phyloP scores from a whole-genome alignment of 1,140 invertebrate genomes.

The Berghia stephanieae region DNA sequence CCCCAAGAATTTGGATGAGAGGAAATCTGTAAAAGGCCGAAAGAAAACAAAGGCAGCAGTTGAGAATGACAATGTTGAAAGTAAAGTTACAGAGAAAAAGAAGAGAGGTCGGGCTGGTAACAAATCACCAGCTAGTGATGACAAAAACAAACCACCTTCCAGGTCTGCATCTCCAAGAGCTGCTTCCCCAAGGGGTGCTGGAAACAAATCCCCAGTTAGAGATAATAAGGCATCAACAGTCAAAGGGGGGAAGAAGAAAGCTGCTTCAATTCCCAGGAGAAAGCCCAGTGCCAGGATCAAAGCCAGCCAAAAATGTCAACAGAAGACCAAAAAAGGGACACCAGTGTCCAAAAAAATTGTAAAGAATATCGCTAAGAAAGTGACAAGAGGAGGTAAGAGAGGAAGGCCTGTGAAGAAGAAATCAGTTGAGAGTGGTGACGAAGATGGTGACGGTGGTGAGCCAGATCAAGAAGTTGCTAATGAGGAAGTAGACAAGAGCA shows the following conservation, averaged over 20 bases:
- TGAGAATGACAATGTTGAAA: not conserved
- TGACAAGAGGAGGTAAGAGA: too few species aligned
- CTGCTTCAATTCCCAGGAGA: constrained; percentile 29
- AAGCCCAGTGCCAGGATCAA: constrained; percentile 41
- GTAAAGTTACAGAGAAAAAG: not conserved
- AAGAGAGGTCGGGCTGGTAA: not conserved
- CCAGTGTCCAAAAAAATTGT: constrained; percentile 27
- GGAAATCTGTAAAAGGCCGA: not conserved
- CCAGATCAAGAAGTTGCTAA: constrained; percentile 37
- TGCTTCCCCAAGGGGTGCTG: too few species aligned
- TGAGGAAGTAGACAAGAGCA: constrained; percentile 27
- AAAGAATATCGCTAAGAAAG: too few species aligned
- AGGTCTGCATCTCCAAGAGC: not conserved
- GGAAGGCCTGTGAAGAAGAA: constrained; percentile 37
- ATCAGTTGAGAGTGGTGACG: constrained; percentile 12
- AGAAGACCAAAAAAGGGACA: constrained; percentile 32
- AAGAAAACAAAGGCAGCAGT: not conserved
- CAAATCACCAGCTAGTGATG: not conserved
- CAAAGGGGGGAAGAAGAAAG: not conserved
- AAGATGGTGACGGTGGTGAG: constrained; percentile 35
- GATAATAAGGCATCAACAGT: not conserved
- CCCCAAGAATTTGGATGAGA: too few species aligned
- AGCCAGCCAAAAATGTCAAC: constrained; percentile 34
- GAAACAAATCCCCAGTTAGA: constrained; percentile 23
- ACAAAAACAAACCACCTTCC: not conserved